Evolutionary conservation across 2,113 vertebrate genomes (phyloP), one percentile per base, ranked within the genome.

Genomic region (Lophura nycthemera): DNA sequence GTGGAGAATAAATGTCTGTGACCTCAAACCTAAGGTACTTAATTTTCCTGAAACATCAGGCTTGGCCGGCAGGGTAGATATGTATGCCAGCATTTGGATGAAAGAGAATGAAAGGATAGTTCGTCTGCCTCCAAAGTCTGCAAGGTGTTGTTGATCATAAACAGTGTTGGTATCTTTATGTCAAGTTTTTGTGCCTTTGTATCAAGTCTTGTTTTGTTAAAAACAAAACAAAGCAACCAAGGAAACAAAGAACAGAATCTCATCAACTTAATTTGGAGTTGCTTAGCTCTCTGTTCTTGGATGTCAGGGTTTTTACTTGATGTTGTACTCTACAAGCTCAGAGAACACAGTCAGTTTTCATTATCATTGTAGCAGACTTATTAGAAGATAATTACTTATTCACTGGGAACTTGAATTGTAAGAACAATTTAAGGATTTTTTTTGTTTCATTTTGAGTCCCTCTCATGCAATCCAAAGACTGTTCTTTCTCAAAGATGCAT

Each of bases 1-100:
- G 27, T 56, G 52, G 63, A 76, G 43, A 0, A 0, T 34, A 83
- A 70, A 54, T 2, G n/a, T 34, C 0, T 0, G 63, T 47, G n/a
- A 36, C 45, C 24, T 65, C 10, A 42, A 27, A n/a, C 43, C 36
- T 74, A 27, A 74, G 24, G 30, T 17, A 45, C 19, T 30, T 38
- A 70, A 42, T 29, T 19, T 72, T 32, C 43, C 32, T 57, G 56
- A 69, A 61, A 45, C 36, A 45, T 32, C 17, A 52, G 32, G 20
- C 32, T 77, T 50, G 24, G 8, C 36, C 36, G 36, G n/a, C 43
- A 32, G 25, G 63, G 19, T 54, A 69, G 27, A 21, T 29, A 74
- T 43, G 8, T 61, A 21, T 45, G 21, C 64, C 1, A 0, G 25
- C 7, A 17, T 74, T 47, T 45, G 30, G 73, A 73, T 17, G 25